Evolutionary conservation across 2,113 vertebrate species (phyloP).

Genomic region (Mormyrus lacerda): DNA sequence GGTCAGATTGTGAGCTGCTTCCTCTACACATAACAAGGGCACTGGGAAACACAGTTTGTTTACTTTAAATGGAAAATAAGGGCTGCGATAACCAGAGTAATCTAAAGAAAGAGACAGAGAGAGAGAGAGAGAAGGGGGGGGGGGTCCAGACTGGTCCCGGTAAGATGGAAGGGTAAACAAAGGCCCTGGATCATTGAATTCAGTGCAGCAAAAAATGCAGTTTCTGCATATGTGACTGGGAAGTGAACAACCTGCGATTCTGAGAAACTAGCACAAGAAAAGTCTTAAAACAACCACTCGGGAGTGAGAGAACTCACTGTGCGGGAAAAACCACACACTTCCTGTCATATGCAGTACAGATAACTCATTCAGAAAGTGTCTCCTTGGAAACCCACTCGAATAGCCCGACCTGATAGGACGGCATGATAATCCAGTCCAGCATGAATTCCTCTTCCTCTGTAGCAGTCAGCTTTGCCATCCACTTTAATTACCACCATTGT

Average conservation of each 20-base stretch:
- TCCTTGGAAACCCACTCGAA: constrained; percentile 12
- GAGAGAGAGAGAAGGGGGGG: constrained; percentile 9
- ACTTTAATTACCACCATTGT: constrained; percentile 19
- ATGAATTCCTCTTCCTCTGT: not conserved
- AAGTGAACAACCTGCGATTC: not conserved
- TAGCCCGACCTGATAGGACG: not conserved
- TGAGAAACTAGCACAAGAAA: not conserved
- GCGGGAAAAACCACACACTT: not conserved
- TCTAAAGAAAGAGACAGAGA: constrained; percentile 28
- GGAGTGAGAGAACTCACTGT: not conserved
- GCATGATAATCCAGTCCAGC: constrained; percentile 3
- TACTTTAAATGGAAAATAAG: constrained; percentile 49
- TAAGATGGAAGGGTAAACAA: not conserved
- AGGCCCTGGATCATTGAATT: constrained; percentile 1
- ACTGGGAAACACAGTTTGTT: constrained; percentile 56
- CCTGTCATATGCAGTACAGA: not conserved
- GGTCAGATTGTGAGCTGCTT: constrained; percentile 53
- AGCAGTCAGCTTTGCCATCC: constrained; percentile 6
- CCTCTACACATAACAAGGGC: constrained; percentile 38
- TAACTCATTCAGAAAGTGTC: not conserved
- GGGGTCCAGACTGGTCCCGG: not conserved
- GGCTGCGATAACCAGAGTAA: constrained; percentile 21
- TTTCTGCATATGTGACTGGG: not conserved
- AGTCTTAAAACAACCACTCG: not conserved
- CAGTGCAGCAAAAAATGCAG: not conserved